These are phyloP conservation scores for Eonycteris spelaea DNA, from an alignment of 2,113 vertebrate species.

Conservation along the genomic window DNA sequence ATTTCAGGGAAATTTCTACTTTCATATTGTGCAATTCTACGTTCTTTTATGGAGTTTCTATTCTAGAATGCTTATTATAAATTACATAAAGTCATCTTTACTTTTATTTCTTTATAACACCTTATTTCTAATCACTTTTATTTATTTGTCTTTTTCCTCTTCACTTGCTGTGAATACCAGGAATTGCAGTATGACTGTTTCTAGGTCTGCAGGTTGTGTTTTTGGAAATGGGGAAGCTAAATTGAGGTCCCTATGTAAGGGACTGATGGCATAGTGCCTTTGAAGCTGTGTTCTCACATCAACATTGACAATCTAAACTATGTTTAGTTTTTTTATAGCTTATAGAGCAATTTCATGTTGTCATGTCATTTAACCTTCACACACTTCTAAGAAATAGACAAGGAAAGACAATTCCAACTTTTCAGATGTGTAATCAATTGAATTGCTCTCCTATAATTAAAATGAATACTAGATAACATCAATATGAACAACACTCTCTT, in stretches of 20 bases:
- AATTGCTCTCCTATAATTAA: not conserved
- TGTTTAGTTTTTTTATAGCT: not conserved
- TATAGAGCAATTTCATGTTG: not conserved
- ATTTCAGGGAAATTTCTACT: constrained; percentile 6
- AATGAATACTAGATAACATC: not conserved
- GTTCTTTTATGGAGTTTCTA: not conserved
- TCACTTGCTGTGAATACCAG: not conserved
- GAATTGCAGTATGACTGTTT: not conserved
- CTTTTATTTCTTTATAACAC: not conserved
- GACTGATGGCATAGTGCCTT: not conserved
- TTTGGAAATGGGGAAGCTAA: not conserved
- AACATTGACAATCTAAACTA: not conserved
- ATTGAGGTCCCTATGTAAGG: not conserved
- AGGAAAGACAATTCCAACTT: not conserved
- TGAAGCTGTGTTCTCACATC: not conserved
- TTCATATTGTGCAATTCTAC: not conserved
- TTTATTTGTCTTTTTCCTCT: not conserved
- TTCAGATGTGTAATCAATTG: not conserved
- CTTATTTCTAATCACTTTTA: constrained; percentile 1
- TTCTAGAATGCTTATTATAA: not conserved
- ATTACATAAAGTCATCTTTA: not conserved
- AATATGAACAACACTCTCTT: not conserved
- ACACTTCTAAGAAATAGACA: not conserved
- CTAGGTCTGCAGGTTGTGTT: not conserved
- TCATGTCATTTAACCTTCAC: not conserved